phyloP scores from a whole-genome alignment of 2,888 invertebrate genomes.

The Abrostola tripartita region DNA sequence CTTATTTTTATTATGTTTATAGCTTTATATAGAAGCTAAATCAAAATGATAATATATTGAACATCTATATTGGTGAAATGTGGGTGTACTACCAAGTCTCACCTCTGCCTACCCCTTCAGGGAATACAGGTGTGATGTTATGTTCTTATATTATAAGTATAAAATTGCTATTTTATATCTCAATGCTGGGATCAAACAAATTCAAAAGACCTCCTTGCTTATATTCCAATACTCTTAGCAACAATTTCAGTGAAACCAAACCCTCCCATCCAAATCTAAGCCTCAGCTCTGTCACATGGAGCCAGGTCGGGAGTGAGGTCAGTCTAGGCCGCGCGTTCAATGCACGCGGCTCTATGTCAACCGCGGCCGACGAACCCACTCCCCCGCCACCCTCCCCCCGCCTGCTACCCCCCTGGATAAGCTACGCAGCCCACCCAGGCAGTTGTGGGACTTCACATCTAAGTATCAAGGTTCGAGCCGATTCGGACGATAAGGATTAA shows the following conservation, averaged over 20 bases:
- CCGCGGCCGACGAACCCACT: slow-evolving; percentile 74
- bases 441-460: slow-evolving; percentile 60
- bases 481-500: slow-evolving; percentile 8
- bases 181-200: too few species aligned
- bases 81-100: too few species aligned
- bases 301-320: slow-evolving; percentile 74
- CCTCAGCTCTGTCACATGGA: slow-evolving; percentile 39
- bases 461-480: slow-evolving; percentile 38
- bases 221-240: too few species aligned
- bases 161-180: too few species aligned
- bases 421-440: slow-evolving; percentile 71
- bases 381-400: slow-evolving; percentile 45
- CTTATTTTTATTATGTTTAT: too few species aligned
- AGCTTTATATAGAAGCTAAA: too few species aligned
- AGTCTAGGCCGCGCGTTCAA: slow-evolving; percentile 82
- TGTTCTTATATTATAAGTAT: too few species aligned
- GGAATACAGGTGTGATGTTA: too few species aligned
- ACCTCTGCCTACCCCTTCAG: too few species aligned
- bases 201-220: too few species aligned
- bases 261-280: slow-evolving; percentile 6
- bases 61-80: too few species aligned
- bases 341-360: slow-evolving; percentile 81
- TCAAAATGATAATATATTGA: too few species aligned
- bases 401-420: slow-evolving; percentile 59
- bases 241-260: not conserved